phyloP scores from a whole-genome alignment of 2,888 invertebrate species.

The Odontocerum albicorne region DNA sequence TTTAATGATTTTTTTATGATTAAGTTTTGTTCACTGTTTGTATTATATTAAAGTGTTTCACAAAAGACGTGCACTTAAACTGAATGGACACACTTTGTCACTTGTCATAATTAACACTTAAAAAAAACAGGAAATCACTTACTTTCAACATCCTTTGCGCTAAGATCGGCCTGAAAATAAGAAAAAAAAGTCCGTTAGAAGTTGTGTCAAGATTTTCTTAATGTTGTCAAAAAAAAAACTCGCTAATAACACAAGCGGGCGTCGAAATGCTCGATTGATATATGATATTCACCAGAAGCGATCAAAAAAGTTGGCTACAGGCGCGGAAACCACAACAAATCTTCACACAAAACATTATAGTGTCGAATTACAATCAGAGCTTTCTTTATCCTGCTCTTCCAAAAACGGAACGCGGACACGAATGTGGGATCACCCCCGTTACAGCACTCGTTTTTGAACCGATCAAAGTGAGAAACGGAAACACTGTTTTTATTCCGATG shows the following conservation, averaged over 20 bases:
- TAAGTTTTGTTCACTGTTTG: too few species aligned
- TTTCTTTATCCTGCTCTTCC: conserved; percentile 46
- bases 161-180: conserved; percentile 79
- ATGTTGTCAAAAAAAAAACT: too few species aligned
- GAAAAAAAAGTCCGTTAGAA: conserved; percentile 53
- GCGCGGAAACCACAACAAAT: conserved; percentile 13
- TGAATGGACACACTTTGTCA: too few species aligned
- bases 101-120: conserved; percentile 4
- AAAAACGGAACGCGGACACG: conserved; percentile 44
- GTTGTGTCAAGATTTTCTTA: conserved; percentile 38
- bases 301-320: background rate
- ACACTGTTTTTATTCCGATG: conserved; percentile 37
- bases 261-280: conserved; percentile 37
- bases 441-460: conserved; percentile 26
- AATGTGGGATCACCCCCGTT: conserved; percentile 41
- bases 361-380: conserved; percentile 44
- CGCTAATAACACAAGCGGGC: conserved; percentile 42
- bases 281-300: conserved; percentile 33
- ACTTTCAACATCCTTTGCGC: conserved; percentile 88
- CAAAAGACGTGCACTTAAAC: too few species aligned
- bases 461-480: conserved; percentile 36
- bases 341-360: conserved; percentile 23
- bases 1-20: too few species aligned
- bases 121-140: conserved; percentile 55
- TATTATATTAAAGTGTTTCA: too few species aligned